phyloP scores from a whole-genome alignment of 2,888 invertebrate species.

The Ptycholaimellus sp. region DNA sequence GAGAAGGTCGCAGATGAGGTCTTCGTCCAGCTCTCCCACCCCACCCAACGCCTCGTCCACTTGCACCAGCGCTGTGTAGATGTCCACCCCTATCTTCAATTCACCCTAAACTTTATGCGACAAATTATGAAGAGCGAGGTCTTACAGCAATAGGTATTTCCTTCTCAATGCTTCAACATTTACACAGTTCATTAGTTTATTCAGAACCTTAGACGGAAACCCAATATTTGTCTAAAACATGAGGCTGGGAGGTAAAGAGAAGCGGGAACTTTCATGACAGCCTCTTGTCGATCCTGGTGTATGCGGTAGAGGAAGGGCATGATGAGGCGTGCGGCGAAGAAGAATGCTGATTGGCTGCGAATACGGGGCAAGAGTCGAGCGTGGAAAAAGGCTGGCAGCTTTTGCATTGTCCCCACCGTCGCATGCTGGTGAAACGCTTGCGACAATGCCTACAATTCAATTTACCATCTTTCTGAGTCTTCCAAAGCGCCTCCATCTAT shows the following conservation, averaged over 20 bases:
- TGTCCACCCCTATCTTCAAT: conserved; percentile 5
- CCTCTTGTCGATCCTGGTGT: too few relatives aligned
- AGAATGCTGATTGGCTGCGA: conserved; percentile 28
- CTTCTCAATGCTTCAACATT: too few relatives aligned
- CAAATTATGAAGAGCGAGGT: too few relatives aligned
- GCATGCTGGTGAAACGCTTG: conserved; percentile 13
- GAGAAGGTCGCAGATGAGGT: conserved; percentile 18
- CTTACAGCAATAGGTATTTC: too few relatives aligned
- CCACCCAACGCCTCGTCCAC: conserved; percentile 6
- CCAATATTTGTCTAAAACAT: too few relatives aligned
- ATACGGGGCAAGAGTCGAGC: conserved; percentile 25
- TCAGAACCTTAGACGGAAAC: too few relatives aligned
- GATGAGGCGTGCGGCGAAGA: conserved; percentile 29
- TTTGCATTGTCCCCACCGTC: not conserved
- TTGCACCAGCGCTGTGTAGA: conserved; percentile 11
- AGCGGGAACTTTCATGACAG: too few relatives aligned
- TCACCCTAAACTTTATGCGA: not conserved
- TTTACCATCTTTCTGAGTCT: not conserved
- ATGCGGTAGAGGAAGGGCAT: conserved; percentile 25
- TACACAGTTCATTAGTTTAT: too few relatives aligned
- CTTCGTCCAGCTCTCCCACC: conserved; percentile 8
- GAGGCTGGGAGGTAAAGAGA: too few relatives aligned
- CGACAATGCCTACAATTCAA: conserved; percentile 11
- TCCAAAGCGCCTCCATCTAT: too few relatives aligned
- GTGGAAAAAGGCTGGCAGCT: conserved; percentile 13